Base-by-base conservation (phyloP, 2,113 vertebrate species). In the Philantomba maxwellii region DNA sequence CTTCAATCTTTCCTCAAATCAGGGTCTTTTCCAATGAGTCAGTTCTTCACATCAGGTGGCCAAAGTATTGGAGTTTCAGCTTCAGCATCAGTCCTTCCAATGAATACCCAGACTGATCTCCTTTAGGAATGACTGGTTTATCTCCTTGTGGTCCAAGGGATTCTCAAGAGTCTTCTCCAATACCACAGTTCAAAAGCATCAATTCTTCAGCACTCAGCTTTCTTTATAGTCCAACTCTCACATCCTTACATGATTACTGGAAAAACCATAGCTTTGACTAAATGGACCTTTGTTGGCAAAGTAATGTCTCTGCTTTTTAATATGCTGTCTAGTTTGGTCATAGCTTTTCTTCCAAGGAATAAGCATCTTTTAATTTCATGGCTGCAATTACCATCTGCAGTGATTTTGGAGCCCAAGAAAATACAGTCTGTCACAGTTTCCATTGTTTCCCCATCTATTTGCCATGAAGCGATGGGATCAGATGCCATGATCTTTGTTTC, bases 391-490 rank as follows among this genome's bases (percentile, higher is more conserved):
- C n/a, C 64, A 70, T 70, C n/a, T 36, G n/a, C 64, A 23, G 17
- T 36, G n/a, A 70, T 11, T 70, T 70, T 36, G 16, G 17, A 70
- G 10, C n/a, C 64, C n/a, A 3, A 6, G 9, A 36, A 70, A 36
- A 70, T 70, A 66, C 1, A 70, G 8, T 70, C n/a, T 70, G 64
- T 3, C n/a, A 70, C n/a, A 36, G 9, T 70, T 70, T 70, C 64
- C 19, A 70, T 6, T 70, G 0, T 12, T 70, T 23, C 64, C 64
- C n/a, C n/a, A 23, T 70, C n/a, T 36, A 36, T 70, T 36, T 70
- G 19, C 19, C 64, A 36, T 23, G n/a, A 70, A 36, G 9, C 36
- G n/a, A 70, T 70, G n/a, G n/a, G 64, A 36, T 1, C 0, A 0
- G 9, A 70, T 70, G 64, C 64, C 64, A 36, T 70, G 64, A 70